Conservation (phyloP, 2,888 invertebrate genomes). For the Aleiodes alternator region DNA sequence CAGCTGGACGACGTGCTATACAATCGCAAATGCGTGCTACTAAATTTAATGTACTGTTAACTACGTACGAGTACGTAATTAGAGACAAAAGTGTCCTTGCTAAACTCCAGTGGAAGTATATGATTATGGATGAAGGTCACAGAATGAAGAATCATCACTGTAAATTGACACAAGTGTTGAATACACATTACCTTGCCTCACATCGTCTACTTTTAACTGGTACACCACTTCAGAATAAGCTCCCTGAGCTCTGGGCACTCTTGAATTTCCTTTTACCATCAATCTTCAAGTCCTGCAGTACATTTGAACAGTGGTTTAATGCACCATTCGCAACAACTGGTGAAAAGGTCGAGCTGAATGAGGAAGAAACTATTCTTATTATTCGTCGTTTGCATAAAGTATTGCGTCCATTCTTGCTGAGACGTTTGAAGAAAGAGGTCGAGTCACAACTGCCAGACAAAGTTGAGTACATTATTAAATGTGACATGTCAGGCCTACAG, state of each 20-base stretch:
- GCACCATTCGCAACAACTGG: slow-evolving; percentile 99
- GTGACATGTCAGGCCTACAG: slow-evolving; percentile 99
- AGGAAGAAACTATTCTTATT: slow-evolving; percentile 99
- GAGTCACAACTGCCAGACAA: slow-evolving; percentile 99
- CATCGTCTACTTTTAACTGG: slow-evolving; percentile 97
- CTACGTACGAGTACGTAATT: slow-evolving; percentile 99
- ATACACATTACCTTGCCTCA: slow-evolving; percentile 97
- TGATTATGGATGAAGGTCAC: slow-evolving; percentile 99
- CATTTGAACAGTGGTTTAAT: slow-evolving; percentile 99
- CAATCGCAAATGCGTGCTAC: slow-evolving; percentile 93
- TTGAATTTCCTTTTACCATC: slow-evolving; percentile 98
- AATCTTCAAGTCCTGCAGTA: slow-evolving; percentile 98
- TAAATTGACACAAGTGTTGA: slow-evolving; percentile 97
- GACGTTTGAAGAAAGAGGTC: slow-evolving; percentile 98
- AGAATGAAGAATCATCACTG: slow-evolving; percentile 99
- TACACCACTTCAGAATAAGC: slow-evolving; percentile 98
- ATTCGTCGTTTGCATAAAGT: slow-evolving; percentile 99
- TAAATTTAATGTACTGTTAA: slow-evolving; percentile 98
- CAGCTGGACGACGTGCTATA: slow-evolving; percentile 88
- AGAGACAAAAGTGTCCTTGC: slow-evolving; percentile 97
- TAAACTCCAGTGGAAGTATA: slow-evolving; percentile 99
- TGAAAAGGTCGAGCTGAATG: slow-evolving; percentile 98
- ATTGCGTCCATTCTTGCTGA: slow-evolving; percentile 95
- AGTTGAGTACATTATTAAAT: slow-evolving; percentile 98
- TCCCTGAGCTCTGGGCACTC: slow-evolving; percentile 98